Evolutionary conservation across 2,113 vertebrate species (phyloP).

Genomic region (Sturnira hondurensis): DNA sequence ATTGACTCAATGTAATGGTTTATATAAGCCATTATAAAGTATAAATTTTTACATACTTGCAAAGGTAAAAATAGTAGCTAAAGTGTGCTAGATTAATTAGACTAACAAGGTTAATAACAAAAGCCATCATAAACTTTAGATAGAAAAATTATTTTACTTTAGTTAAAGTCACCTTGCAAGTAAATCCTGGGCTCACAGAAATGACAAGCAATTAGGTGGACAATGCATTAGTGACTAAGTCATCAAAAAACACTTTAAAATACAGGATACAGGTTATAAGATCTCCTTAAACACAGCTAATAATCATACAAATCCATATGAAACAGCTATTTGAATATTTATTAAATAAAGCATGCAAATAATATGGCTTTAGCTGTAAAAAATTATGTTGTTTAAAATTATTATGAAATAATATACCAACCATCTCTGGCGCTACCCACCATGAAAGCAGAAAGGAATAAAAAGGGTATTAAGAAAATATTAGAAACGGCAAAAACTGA

Average conservation of each 20-base stretch:
- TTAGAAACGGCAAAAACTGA: conserved; percentile 48
- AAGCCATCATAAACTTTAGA: background rate
- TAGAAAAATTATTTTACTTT: conserved; percentile 18
- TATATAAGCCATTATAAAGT: background rate
- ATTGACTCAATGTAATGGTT: background rate
- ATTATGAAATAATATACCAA: conserved; percentile 88
- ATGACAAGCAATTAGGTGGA: background rate
- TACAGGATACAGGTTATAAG: background rate
- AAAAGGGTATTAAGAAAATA: conserved; percentile 76
- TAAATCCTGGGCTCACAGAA: background rate
- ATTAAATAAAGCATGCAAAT: conserved; percentile 34
- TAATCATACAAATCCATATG: background rate
- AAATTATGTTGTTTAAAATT: conserved; percentile 61
- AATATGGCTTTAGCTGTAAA: conserved; percentile 44
- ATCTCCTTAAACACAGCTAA: background rate
- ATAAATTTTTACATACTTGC: background rate
- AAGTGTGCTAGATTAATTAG: background rate
- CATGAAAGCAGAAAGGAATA: conserved; percentile 79
- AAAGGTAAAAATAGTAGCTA: background rate
- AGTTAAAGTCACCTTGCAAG: background rate
- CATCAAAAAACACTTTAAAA: background rate
- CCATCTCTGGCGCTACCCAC: conserved; percentile 96
- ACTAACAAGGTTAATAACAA: background rate
- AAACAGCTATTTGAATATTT: conserved; percentile 19
- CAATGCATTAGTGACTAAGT: background rate